Evolutionary conservation across 2,888 invertebrate genomes (phyloP).

Genomic region (Laspeyria flexula): DNA sequence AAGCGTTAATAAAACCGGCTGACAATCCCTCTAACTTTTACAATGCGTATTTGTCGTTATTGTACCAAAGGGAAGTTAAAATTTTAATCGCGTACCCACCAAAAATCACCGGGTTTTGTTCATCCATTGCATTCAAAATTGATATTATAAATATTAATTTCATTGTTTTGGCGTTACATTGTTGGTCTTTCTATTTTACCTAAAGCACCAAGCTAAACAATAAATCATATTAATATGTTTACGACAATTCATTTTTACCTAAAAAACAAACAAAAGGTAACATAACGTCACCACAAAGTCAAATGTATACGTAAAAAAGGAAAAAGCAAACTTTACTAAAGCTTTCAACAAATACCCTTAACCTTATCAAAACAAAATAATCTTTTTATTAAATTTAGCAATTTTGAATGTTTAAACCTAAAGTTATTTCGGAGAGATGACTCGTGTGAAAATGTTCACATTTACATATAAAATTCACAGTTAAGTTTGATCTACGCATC

Average conservation of each 20-base stretch:
- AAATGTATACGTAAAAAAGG: constrained; percentile 2
- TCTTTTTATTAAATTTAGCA: constrained; percentile 34
- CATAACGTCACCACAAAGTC: background rate
- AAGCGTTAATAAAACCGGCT: constrained; percentile 30
- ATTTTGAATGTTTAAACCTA: constrained; percentile 26
- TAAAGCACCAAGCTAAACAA: background rate
- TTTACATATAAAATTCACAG: constrained; percentile 53
- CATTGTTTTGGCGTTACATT: no score
- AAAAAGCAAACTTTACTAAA: background rate
- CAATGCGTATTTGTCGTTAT: constrained; percentile 36
- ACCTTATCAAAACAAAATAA: constrained; percentile 21
- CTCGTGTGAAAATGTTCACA: constrained; percentile 41
- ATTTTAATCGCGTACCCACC: constrained; percentile 19
- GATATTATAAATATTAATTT: no score
- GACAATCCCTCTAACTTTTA: constrained; percentile 35
- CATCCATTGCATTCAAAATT: background rate
- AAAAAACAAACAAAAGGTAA: background rate
- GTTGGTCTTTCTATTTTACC: no score
- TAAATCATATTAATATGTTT: background rate
- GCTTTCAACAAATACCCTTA: background rate
- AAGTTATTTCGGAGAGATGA: constrained; percentile 48
- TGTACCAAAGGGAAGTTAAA: constrained; percentile 17
- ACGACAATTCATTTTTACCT: background rate
- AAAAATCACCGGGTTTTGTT: background rate
- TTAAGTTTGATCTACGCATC: constrained; percentile 29